A percentile compares a stretch with the other conserved stretches of the same genome.
Evolutionary conservation across 2,888 invertebrate species (phyloP).

Genomic region (Pollenia amentaria): DNA sequence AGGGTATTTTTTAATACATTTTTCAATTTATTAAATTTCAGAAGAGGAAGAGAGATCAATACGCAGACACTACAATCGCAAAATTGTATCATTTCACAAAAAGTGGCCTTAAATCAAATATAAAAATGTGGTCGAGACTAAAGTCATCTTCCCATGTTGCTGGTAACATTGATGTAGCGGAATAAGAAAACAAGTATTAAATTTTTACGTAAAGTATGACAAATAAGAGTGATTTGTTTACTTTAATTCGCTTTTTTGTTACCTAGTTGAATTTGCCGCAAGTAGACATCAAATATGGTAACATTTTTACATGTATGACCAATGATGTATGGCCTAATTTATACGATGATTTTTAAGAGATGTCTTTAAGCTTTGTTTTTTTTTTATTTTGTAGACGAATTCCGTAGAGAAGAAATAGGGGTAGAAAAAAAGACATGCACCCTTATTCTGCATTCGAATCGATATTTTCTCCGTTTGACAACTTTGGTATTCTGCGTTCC

Average conservation of each 20-base stretch:
- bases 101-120: not conserved
- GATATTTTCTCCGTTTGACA: too few relatives aligned
- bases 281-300: too few relatives aligned
- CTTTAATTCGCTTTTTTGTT: not conserved
- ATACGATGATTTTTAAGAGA: too few relatives aligned
- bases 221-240: slow-evolving; percentile 2
- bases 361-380: too few relatives aligned
- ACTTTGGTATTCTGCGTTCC: too few relatives aligned
- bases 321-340: too few relatives aligned
- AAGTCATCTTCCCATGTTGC: not conserved
- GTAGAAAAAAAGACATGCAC: too few relatives aligned
- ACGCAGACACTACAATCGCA: slow-evolving; percentile 3
- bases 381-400: too few relatives aligned
- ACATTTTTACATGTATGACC: too few relatives aligned
- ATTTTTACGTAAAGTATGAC: slow-evolving; percentile 2
- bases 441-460: too few relatives aligned
- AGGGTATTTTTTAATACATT: slow-evolving; percentile 11
- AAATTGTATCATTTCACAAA: slow-evolving; percentile 23
- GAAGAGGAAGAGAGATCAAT: not conserved
- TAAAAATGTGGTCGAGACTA: slow-evolving; percentile 4
- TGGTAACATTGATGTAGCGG: not conserved
- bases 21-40: slow-evolving; percentile 12
- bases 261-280: not conserved
- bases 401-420: too few relatives aligned
- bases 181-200: not conserved